Percentiles rank a stretch among this genome's conserved stretches.
These are phyloP conservation scores for Neolamprologus hecqui DNA, from an alignment of 2,113 vertebrate species.

Conservation along the genomic window DNA sequence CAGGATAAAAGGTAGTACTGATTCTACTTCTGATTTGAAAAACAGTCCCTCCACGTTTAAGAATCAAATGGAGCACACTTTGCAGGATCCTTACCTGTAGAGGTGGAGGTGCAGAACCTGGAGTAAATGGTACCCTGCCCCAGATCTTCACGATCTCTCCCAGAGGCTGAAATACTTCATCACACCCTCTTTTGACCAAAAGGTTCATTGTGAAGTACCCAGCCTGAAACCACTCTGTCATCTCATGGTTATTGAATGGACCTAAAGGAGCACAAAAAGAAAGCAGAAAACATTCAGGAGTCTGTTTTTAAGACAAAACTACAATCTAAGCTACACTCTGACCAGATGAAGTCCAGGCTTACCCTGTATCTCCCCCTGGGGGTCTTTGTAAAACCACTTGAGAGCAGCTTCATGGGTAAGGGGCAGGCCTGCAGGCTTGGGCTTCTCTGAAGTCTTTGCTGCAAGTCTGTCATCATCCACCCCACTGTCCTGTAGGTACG, in stretches of 20 bases:
- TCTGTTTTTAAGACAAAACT: background rate
- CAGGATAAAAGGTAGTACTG: background rate
- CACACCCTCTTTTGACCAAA: constrained; percentile 92
- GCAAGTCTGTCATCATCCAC: constrained; percentile 87
- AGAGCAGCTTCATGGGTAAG: constrained; percentile 89
- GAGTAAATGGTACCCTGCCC: constrained; percentile 91
- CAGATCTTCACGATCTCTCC: constrained; percentile 98
- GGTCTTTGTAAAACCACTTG: constrained; percentile 99
- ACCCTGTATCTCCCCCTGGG: constrained; percentile 98
- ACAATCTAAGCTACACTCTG: background rate
- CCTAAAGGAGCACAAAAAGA: constrained; percentile 64
- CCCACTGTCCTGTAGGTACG: constrained; percentile 90
- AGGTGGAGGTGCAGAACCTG: constrained; percentile 84
- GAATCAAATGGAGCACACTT: background rate
- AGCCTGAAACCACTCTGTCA: constrained; percentile 98
- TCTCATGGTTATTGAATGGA: constrained; percentile 96
- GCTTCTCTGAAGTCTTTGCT: constrained; percentile 81
- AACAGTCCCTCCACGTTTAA: background rate
- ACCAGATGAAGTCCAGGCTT: background rate
- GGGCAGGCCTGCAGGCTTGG: constrained; percentile 80
- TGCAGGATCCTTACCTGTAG: constrained; percentile 73
- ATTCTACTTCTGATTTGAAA: background rate
- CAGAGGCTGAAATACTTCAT: constrained; percentile 92
- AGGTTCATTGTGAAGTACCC: constrained; percentile 97
- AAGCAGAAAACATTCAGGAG: background rate